These are phyloP conservation scores for Arothron firmamentum DNA, from an alignment of 2,113 vertebrate species.

Conservation along the genomic window DNA sequence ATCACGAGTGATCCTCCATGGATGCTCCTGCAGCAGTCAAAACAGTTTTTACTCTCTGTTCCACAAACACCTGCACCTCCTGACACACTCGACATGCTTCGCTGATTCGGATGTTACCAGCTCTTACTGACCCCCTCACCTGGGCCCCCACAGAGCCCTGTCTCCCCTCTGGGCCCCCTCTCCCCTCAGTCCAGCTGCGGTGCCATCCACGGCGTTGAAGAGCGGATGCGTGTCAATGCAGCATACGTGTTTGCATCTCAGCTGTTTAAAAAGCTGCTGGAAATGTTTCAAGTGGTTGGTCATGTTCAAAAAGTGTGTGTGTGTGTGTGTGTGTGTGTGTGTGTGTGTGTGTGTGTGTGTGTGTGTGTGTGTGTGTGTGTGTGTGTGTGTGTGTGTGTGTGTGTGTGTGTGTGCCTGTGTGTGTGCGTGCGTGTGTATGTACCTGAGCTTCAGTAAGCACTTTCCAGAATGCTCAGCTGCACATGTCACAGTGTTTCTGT, in stretches of 20 bases:
- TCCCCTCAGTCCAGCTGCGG: conserved; percentile 24
- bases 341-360: background rate
- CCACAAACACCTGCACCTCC: conserved; percentile 11
- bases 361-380: background rate
- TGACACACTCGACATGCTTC: conserved; percentile 7
- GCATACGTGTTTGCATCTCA: conserved; percentile 12
- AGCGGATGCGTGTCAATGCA: conserved; percentile 25
- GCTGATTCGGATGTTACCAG: conserved; percentile 23
- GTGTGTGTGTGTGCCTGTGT: conserved; percentile 2
- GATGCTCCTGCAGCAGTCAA: conserved; percentile 1
- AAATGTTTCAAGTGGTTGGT: conserved; percentile 37
- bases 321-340: conserved; percentile 1
- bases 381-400: background rate
- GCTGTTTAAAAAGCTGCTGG: conserved; percentile 32
- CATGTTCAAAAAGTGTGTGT: conserved; percentile 9
- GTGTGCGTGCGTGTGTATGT: conserved; percentile 8
- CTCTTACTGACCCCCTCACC: conserved; percentile 31
- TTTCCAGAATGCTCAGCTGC: conserved; percentile 43
- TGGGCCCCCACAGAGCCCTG: conserved; percentile 31
- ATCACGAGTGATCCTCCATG: too few relatives aligned
- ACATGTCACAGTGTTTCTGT: conserved; percentile 41
- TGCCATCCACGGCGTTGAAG: conserved; percentile 10
- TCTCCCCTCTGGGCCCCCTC: conserved; percentile 34
- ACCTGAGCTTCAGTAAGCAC: conserved; percentile 26
- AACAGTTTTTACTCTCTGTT: conserved; percentile 22